Percentiles rank a stretch among this genome's conserved stretches.
Evolutionary conservation across 2,113 vertebrate species (phyloP).

Genomic region (Lophochroa leadbeateri): DNA sequence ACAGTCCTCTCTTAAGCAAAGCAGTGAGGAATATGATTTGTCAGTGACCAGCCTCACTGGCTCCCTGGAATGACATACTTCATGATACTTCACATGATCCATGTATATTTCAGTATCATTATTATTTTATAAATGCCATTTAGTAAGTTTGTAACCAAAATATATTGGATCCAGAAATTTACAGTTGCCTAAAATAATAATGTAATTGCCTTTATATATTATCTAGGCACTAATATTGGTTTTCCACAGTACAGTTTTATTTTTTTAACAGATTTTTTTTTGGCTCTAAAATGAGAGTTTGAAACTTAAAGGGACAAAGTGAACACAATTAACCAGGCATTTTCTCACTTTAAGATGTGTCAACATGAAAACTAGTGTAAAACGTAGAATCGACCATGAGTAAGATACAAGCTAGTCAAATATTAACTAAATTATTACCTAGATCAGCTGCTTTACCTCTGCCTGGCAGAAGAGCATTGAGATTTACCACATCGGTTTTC

Average conservation of each 20-base stretch:
- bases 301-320: slow-evolving; percentile 7
- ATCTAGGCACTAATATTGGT: slow-evolving; percentile 62
- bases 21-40: slow-evolving; percentile 37
- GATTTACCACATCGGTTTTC: neutral
- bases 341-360: neutral
- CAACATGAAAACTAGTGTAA: neutral
- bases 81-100: slow-evolving; percentile 70
- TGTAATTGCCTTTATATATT: slow-evolving; percentile 81
- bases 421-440: neutral
- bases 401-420: neutral
- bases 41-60: slow-evolving; percentile 60
- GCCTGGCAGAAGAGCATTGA: neutral
- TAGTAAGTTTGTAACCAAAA: slow-evolving; percentile 69
- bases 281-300: neutral
- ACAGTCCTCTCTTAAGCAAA: slow-evolving; percentile 62
- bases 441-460: neutral
- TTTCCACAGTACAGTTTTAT: neutral
- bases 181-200: slow-evolving; percentile 79
- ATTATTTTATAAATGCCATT: slow-evolving; percentile 83
- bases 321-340: neutral
- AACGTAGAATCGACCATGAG: neutral
- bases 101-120: slow-evolving; percentile 78
- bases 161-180: slow-evolving; percentile 72
- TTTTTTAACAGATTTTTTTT: slow-evolving; percentile 15
- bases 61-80: slow-evolving; percentile 70